Evolutionary conservation across 2,888 invertebrate species (phyloP), one percentile per base, ranked within the genome.

Genomic region (Scaptomyza caliginosa): DNA sequence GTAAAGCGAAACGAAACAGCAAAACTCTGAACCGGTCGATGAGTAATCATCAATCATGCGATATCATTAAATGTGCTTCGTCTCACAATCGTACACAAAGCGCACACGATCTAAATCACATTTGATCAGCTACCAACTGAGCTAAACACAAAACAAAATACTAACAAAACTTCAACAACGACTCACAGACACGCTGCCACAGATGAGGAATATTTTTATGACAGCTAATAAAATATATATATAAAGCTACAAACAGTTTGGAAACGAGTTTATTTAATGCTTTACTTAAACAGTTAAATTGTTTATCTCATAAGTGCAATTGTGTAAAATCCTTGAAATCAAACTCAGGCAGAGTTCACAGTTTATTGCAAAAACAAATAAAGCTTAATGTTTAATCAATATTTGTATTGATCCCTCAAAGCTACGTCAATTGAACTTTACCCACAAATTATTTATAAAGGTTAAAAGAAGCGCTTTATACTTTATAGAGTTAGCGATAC

Each of bases 11-110:
- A 66, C 62, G 34, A 34, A 34, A 34, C 32, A 32, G 36, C 49
- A 13, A 30, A 13, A 54, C 32, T 13, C 50, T 65, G 46, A 71
- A 81, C 79, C 82, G 82, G 85, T 85, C 85, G 86, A 88, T 86
- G 86, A 88, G 77, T 86, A 88, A 86, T 86, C 86, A 82, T 84
- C 82, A 86, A 88, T 88, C 86, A 86, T 80, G 72, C 78, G 78
- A 84, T 86, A 80, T 83, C 75, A 80, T 85, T 80, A 83, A 85
- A 74, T 76, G 68, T 70, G 80, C 76, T 67, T 45, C 74, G 72
- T 72, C 67, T 75, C 66, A 70, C 75, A 85, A 73, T 74, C 66
- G 80, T 63, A 68, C 66, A 67, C 54, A 21, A 63, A 72, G 67
- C 72, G 60, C 67, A 65, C 67, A 70, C 72, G 83, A 74, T 74